Evolutionary conservation across 2,113 vertebrate genomes (phyloP).

Genomic region (Bubalus kerabau): DNA sequence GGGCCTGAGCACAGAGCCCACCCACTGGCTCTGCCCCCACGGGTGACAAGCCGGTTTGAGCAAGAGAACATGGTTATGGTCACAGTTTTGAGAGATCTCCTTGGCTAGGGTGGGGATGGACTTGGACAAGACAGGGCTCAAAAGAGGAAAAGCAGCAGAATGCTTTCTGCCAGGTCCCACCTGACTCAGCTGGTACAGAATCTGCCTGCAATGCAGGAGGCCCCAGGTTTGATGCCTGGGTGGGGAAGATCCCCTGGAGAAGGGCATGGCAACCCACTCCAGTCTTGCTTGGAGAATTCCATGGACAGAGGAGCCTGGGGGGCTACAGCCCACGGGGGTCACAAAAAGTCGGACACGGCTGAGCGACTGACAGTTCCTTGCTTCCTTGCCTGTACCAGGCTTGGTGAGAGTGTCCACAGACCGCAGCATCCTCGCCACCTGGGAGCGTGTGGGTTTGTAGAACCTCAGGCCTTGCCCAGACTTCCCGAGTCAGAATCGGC

Average conservation of each 20-base stretch:
- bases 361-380: neutral
- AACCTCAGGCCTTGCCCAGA: neutral
- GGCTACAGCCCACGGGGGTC: neutral
- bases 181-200: neutral
- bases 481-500: neutral
- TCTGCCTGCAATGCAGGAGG: neutral
- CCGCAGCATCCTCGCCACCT: fast-evolving
- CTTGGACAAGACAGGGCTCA: neutral
- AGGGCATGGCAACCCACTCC: neutral
- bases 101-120: neutral
- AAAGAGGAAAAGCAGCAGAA: neutral
- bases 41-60: fast-evolving
- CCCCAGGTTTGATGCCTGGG: neutral
- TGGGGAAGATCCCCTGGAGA: neutral
- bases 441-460: neutral
- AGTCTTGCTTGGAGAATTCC: neutral
- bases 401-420: neutral
- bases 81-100: neutral
- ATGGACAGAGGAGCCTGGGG: neutral
- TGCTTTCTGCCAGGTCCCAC: neutral
- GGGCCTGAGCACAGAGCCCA: neutral
- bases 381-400: neutral
- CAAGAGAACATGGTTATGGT: no score
- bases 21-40: fast-evolving
- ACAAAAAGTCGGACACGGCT: neutral